Evolutionary conservation across 2,797 vertebrate species (phyloP).

Genomic region (Lophius americanus): DNA sequence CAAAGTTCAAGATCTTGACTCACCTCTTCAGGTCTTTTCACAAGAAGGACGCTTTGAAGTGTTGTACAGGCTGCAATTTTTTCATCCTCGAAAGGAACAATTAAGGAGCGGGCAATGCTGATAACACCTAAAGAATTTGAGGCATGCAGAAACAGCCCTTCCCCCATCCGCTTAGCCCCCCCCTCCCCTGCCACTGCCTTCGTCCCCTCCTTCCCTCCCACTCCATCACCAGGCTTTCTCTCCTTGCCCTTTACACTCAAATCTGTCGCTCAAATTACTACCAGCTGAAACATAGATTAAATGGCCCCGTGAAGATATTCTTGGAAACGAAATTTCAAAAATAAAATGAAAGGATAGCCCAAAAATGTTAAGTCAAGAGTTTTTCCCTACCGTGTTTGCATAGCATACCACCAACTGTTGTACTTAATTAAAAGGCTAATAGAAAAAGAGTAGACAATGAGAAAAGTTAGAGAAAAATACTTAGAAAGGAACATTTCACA

Average conservation of each 20-base stretch:
- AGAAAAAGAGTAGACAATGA: no score
- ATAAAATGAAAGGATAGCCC: neutral
- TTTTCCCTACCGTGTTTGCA: neutral
- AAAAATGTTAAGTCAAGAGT: neutral
- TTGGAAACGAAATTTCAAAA: constrained; percentile 24
- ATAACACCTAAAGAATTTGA: constrained; percentile 83
- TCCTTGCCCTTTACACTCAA: constrained; percentile 57
- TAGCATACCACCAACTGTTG: neutral
- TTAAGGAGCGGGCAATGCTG: constrained; percentile 74
- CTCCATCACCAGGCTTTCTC: constrained; percentile 63
- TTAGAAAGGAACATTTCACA: no score
- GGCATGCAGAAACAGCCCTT: constrained; percentile 83
- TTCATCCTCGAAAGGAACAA: constrained; percentile 65
- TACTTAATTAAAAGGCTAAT: neutral
- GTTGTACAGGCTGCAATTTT: constrained; percentile 39
- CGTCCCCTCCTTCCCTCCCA: constrained; percentile 58
- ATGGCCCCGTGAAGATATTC: constrained; percentile 31
- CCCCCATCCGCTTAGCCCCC: constrained; percentile 63
- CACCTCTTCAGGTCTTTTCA: constrained; percentile 8
- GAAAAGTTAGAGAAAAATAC: no score
- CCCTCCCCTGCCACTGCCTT: constrained; percentile 50
- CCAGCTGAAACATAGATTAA: constrained; percentile 58
- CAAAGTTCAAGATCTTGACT: constrained; percentile 21
- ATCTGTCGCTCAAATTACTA: constrained; percentile 70
- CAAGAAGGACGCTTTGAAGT: constrained; percentile 30